A percentile compares a stretch with the other conserved stretches of the same genome.
Conservation (phyloP, 2,113 vertebrate species). For the sheep (Ovis aries) region DNA sequence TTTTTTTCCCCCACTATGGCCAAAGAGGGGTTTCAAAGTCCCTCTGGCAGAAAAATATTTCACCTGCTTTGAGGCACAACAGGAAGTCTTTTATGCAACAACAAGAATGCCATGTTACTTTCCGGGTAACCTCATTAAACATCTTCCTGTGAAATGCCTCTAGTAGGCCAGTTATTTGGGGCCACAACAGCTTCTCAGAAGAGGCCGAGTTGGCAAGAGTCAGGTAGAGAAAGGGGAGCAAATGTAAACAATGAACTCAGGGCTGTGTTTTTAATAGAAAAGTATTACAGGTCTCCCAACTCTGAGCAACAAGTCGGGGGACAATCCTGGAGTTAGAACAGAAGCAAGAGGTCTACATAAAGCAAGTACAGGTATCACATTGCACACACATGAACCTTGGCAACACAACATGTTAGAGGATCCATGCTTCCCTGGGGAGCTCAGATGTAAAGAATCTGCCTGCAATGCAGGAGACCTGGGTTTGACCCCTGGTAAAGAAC, state of each 20-base stretch:
- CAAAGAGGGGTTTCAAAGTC: not conserved
- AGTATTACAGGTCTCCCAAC: not conserved
- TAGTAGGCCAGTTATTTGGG: not conserved
- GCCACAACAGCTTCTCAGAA: not conserved
- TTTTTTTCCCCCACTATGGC: not conserved
- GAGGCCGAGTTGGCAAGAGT: not conserved
- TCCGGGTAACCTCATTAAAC: not conserved
- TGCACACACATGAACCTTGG: not conserved
- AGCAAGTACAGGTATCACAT: not conserved
- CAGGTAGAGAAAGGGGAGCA: not conserved
- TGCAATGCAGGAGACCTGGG: not conserved
- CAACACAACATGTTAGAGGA: not conserved
- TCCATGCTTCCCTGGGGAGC: not conserved
- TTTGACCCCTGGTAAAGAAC: not conserved
- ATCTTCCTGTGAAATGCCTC: not conserved
- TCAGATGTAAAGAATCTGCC: not conserved
- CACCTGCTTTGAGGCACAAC: not conserved
- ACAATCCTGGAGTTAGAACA: not conserved
- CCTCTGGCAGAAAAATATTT: not conserved
- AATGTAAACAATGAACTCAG: not conserved
- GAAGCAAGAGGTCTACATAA: constrained; percentile 6
- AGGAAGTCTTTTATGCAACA: not conserved
- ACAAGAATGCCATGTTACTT: not conserved
- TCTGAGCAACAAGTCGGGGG: constrained; percentile 8
- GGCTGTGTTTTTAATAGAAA: not conserved